These are phyloP conservation scores for Cabera pusaria DNA, from an alignment of 2,888 invertebrate genomes.

Conservation along the genomic window DNA sequence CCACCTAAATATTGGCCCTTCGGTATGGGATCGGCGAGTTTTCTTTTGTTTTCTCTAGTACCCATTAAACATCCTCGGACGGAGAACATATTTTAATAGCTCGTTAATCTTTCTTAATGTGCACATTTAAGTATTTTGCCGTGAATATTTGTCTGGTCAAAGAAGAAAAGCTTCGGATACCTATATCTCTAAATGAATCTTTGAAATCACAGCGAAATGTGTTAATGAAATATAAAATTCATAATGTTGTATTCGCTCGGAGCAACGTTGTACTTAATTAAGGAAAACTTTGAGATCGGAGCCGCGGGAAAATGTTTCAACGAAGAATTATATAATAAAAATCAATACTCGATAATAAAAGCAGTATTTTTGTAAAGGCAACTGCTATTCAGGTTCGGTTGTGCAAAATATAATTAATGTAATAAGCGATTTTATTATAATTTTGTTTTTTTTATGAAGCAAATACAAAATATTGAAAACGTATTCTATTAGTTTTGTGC, in stretches of 20 bases:
- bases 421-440: too few species aligned
- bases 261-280: slow-evolving; percentile 51
- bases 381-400: too few species aligned
- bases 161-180: slow-evolving; percentile 10
- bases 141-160: slow-evolving; percentile 2
- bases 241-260: slow-evolving; percentile 26
- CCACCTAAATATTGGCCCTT: slow-evolving; percentile 13
- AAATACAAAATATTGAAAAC: too few species aligned
- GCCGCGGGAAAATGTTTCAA: too few species aligned
- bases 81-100: background rate
- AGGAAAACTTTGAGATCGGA: slow-evolving; percentile 52
- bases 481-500: too few species aligned
- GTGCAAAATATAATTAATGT: too few species aligned
- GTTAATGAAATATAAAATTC: slow-evolving; percentile 20
- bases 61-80: background rate
- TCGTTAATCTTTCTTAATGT: background rate
- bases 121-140: background rate
- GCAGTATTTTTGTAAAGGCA: slow-evolving; percentile 12
- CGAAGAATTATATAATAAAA: too few species aligned
- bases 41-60: slow-evolving; percentile 10
- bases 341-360: slow-evolving; percentile 24
- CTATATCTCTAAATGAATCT: slow-evolving; percentile 10
- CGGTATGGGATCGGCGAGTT: background rate
- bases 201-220: slow-evolving; percentile 13
- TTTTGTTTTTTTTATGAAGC: too few species aligned